Evolutionary conservation across 2,888 invertebrate genomes (phyloP).

Genomic region (Coenonympha arcania): DNA sequence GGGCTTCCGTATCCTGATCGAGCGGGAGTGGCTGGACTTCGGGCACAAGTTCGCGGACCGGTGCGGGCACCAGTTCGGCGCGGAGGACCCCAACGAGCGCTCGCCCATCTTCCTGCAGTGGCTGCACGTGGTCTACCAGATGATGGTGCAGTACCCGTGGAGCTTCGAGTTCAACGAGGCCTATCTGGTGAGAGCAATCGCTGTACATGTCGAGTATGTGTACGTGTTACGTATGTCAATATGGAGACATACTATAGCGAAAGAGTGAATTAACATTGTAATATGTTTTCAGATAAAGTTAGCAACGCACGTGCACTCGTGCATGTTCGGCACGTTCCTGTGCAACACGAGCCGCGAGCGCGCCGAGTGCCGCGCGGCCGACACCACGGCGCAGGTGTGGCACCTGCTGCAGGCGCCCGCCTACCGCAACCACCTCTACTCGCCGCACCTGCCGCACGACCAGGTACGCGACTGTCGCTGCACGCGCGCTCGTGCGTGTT

Average conservation of each 20-base stretch:
- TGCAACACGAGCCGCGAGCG: slow-evolving; percentile 89
- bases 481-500: too few relatives aligned
- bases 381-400: slow-evolving; percentile 91
- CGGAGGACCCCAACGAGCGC: slow-evolving; percentile 93
- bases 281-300: slow-evolving; percentile 83
- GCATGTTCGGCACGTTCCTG: too few relatives aligned
- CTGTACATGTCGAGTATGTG: too few relatives aligned
- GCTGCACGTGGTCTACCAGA: slow-evolving; percentile 96
- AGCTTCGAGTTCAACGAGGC: slow-evolving; percentile 96
- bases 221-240: too few relatives aligned
- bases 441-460: slow-evolving; percentile 52
- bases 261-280: neutral
- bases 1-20: slow-evolving; percentile 95
- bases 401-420: slow-evolving; percentile 83
- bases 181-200: slow-evolving; percentile 81
- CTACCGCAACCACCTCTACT: slow-evolving; percentile 91
- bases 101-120: slow-evolving; percentile 99
- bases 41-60: slow-evolving; percentile 99
- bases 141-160: slow-evolving; percentile 89
- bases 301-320: slow-evolving; percentile 95
- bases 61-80: slow-evolving; percentile 86
- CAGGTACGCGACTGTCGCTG: too few relatives aligned
- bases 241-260: too few relatives aligned
- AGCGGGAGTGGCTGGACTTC: slow-evolving; percentile 97
- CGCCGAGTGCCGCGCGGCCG: slow-evolving; percentile 75